Base-by-base conservation (phyloP, 2,113 vertebrate species). In the Neopipo cinnamomea region DNA sequence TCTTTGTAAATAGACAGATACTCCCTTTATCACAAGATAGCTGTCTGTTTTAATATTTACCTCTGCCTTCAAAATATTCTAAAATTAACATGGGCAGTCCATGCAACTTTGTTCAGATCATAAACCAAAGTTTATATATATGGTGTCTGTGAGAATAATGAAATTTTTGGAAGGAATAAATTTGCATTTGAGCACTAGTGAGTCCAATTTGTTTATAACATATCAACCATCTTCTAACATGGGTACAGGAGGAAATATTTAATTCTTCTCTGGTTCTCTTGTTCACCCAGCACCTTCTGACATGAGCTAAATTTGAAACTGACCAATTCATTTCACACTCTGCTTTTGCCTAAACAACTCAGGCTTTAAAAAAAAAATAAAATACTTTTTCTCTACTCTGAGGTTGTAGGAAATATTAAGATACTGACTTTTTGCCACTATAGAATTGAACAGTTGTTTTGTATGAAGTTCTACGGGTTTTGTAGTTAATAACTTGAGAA, bases 231-330 rank as follows among this genome's bases (percentile, higher is more conserved):
- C 6, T 25, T 41, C 15, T 24, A 73, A 28, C 9, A 46, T 2
- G 9, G 11, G 5, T 28, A 31, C 12, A 24, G 20, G 20, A 37
- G 65, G 31, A 73, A 79, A 30, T 42, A 58, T 53, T 31, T 65
- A 3, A 17, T 37, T 65, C 14, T 49, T 58, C 27, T 47, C 58
- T 42, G 4, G 2, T 55, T 79, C 42, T 50, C 6, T 35, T 33
- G 4, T 59, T 70, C 41, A 18, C 5, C 27, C 33, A 68, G 2
- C 3, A 1, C 2, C 0, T 1, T 49, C 22, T 79, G 42, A 79
- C 16, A 65, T 8, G 59, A 76, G 9, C 4, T 56, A 25, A 12
- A 8, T 66, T 27, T 39, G 20, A 73, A 92, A 79, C 16, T 3
- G 0, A 7, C 1, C 55, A 47, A 31, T 18, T 65, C 3, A 27